Evolutionary conservation across 2,888 invertebrate species (phyloP), one percentile per base, ranked within the genome.

Genomic region (Conistra vaccinii): DNA sequence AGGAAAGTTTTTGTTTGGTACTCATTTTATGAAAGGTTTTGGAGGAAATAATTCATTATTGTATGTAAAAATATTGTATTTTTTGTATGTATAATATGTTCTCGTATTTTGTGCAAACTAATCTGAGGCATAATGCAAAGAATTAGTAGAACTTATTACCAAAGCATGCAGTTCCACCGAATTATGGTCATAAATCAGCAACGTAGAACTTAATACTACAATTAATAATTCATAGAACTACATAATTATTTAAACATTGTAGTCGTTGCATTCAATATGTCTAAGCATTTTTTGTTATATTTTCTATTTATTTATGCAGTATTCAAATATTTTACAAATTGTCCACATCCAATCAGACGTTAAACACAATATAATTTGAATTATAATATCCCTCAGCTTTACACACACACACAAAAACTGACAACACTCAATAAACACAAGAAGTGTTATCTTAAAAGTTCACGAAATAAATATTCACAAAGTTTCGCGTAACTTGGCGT

Each of bases 381-480:
- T 23, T 61, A 60, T 20, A 81, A 53, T 45, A 57, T 29, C 3
- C 1, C 23, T 48, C 5, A 71, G 53, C 57, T 45, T 51, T 63
- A n/a, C 68, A 65, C 12, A 51, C 42, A 61, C 35, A 45, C 32
- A 35, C 23, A 45, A 32, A 48, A 67, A 68, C 55, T 39, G 2
- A 39, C 60, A 72, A 69, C 66, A 82, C 75, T 78, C 78, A 79
- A 87, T 83, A 81, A 76, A 83, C 57, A 74, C 76, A 60, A 45
- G 35, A 71, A 78, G 76, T 73, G 76, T 76, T 81, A 84, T 75
- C 71, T 78, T 79, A 70, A 85, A 85, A 85, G 78, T 88, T 86
- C 71, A 78, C 62, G 26, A 62, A 81, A 85, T 86, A 88, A 88
- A 89, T 87, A 88, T 88, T 88, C 84, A 55, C 71, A 71, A 88